A percentile compares a stretch with the other conserved stretches of the same genome.
Conservation (phyloP, 2,113 vertebrate species). For the Poeciliopsis prolifica region DNA sequence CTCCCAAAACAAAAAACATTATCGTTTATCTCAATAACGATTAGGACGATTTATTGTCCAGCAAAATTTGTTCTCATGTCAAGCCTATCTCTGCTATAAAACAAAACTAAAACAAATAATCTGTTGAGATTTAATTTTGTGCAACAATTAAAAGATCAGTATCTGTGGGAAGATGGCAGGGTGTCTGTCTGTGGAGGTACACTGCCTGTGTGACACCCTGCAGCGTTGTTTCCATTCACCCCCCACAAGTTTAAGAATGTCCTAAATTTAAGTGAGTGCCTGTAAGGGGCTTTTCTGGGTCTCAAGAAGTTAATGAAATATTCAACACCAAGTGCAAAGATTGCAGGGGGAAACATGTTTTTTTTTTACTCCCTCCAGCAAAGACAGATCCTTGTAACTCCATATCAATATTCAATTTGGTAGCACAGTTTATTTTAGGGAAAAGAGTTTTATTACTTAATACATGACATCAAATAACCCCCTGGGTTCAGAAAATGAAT, state of each 20-base stretch:
- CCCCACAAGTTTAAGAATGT: conserved; percentile 4
- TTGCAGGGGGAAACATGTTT: neutral
- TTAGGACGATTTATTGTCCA: too few relatives aligned
- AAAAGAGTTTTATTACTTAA: conserved; percentile 10
- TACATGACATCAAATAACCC: conserved; percentile 23
- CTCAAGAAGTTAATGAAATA: conserved; percentile 10
- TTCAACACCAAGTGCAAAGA: conserved; percentile 12
- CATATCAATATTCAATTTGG: conserved; percentile 5
- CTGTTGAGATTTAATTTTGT: neutral
- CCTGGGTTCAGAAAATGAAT: neutral
- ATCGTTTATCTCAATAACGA: too few relatives aligned
- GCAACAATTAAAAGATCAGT: conserved; percentile 10
- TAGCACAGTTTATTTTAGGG: conserved; percentile 1
- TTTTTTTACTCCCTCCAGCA: neutral
- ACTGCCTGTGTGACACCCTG: conserved; percentile 2
- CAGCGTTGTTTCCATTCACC: conserved; percentile 20
- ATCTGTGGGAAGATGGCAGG: conserved; percentile 13
- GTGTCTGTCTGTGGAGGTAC: conserved; percentile 11
- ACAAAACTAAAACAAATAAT: neutral
- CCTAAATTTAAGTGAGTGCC: neutral
- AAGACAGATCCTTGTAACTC: conserved; percentile 25
- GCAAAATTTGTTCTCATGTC: too few relatives aligned
- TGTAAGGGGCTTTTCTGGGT: conserved; percentile 12
- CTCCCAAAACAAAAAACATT: too few relatives aligned
- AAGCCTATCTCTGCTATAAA: neutral